Base-by-base conservation (phyloP, 2,797 vertebrate species). In the Nothura maculosa region DNA sequence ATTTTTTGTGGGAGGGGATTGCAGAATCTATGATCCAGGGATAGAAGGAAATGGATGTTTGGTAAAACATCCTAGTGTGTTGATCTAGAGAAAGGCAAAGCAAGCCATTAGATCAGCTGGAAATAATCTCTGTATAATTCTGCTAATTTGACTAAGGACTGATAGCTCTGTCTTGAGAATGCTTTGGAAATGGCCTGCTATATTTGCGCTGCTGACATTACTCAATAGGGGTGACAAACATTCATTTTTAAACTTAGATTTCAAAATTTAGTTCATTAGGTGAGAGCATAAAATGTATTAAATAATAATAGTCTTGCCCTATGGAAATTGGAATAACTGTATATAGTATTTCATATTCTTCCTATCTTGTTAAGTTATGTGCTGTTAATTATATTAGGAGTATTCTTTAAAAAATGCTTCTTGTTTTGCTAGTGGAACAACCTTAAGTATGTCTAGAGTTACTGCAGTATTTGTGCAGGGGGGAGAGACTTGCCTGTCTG, bases 61-160 rank as follows among this genome's bases (percentile, higher is more conserved):
- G 85, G 77, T 96, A 94, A 97, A 96, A 97, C 54, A 90, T 90
- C 88, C 69, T 87, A 36, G 93, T 81, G 64, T 97, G 95, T 98
- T 97, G 97, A 93, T 96, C 90, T 43, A 97, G 92, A 93, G 87
- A 90, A 97, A 96, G 95, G 90, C 90, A 97, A 97, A 93, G 92
- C 87, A 94, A 97, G 96, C 87, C 25, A 91, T 93, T 97, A 95
- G 85, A 92, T 93, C 72, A 47, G 80, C 92, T 95, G 89, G 96
- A 94, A 88, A 92, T 79, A 92, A 88, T 95, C 78, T 90, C 89
- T 48, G 85, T 76, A 68, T 34, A 81, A 62, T 83, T 90, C 48
- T 86, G 86, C 66, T 62, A 15, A 36, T 66, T 90, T 74, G 80
- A 87, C 81, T 63, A 60, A 94, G 94, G 78, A 48, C 78, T 93